Percentiles rank a stretch among this genome's conserved stretches.
phyloP scores from a whole-genome alignment of 1,140 invertebrate genomes.

The Platyscapa corneri region DNA sequence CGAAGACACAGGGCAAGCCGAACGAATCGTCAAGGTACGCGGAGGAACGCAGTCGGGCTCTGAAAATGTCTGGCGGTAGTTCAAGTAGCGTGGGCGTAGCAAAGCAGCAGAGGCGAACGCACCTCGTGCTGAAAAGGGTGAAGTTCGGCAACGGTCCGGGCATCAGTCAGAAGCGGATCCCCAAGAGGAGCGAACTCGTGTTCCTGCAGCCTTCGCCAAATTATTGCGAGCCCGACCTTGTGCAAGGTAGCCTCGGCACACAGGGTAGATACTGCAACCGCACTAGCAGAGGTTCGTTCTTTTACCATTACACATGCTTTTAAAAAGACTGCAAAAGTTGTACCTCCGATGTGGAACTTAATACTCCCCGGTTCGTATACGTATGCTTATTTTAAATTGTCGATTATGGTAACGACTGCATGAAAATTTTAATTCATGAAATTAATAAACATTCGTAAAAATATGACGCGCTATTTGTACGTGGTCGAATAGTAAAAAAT shows the following conservation, averaged over 20 bases:
- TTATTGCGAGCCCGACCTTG: conserved; percentile 89
- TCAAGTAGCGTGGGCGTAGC: neutral
- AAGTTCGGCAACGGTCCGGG: conserved; percentile 61
- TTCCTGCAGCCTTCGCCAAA: conserved; percentile 93
- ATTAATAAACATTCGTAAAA: too few species aligned
- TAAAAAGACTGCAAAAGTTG: neutral
- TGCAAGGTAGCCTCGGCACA: conserved; percentile 88
- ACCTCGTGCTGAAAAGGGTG: conserved; percentile 74
- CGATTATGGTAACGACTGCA: too few species aligned
- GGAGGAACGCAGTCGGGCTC: conserved; percentile 61
- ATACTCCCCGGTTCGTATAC: too few species aligned
- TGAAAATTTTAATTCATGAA: too few species aligned
- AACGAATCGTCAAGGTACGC: conserved; percentile 56
- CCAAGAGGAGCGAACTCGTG: conserved; percentile 88
- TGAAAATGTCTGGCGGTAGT: conserved; percentile 49
- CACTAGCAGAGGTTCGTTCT: conserved; percentile 80
- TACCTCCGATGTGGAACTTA: neutral
- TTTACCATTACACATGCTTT: neutral
- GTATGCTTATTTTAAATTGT: too few species aligned
- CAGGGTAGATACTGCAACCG: conserved; percentile 89
- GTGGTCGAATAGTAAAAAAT: too few species aligned
- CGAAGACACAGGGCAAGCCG: conserved; percentile 64
- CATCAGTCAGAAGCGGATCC: conserved; percentile 72
- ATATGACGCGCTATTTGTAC: too few species aligned
- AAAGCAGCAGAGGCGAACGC: conserved; percentile 63